phyloP scores from a whole-genome alignment of 2,888 invertebrate genomes.

The Campoletis raptor region DNA sequence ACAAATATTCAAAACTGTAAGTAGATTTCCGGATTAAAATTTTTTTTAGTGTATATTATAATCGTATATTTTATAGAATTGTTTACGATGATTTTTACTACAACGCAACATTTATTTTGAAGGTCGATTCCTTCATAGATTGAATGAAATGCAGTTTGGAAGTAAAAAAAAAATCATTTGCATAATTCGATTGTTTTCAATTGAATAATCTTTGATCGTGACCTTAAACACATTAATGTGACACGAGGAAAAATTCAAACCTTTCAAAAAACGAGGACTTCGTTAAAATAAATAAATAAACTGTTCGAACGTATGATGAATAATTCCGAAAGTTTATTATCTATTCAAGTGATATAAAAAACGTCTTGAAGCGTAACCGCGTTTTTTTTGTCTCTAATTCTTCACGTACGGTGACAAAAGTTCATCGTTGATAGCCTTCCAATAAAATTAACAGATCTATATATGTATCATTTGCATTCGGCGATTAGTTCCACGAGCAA shows the following conservation, averaged over 20 bases:
- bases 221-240: not conserved
- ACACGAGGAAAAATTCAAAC: not conserved
- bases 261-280: not conserved
- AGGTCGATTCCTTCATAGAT: too few species aligned
- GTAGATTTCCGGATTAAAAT: not conserved
- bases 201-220: not conserved
- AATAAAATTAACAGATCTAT: not conserved
- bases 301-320: not conserved
- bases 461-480: conserved; percentile 28
- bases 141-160: too few species aligned
- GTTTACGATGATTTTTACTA: not conserved
- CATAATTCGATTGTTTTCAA: not conserved
- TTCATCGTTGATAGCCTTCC: conserved; percentile 50
- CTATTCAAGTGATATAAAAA: conserved; percentile 2
- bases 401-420: conserved; percentile 47
- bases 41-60: too few species aligned
- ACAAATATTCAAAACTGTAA: not conserved
- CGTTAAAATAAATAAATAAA: not conserved
- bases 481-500: conserved; percentile 22
- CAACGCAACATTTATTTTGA: not conserved
- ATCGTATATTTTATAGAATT: too few species aligned
- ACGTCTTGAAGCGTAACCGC: not conserved
- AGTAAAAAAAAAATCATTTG: not conserved
- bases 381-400: conserved; percentile 14
- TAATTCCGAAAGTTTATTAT: not conserved